Evolutionary conservation across 2,888 invertebrate genomes (phyloP), one percentile per base, ranked within the genome.

Genomic region (Drosophila multiciliata): DNA sequence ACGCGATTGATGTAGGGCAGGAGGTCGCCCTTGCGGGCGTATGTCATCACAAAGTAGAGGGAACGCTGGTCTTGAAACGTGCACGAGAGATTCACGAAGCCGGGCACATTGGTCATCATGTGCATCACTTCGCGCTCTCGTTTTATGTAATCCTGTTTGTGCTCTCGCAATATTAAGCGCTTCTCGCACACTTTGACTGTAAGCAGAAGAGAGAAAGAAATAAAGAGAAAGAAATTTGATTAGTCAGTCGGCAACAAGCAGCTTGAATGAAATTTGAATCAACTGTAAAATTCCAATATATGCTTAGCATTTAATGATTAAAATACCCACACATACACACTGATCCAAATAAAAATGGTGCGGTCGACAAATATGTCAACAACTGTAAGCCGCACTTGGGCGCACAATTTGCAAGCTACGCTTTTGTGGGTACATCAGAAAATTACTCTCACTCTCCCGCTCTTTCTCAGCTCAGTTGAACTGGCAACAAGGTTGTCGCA

Each of bases 131-230:
- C 98, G 92, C 98, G 98, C 93, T 99, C 99, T 52, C 99, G 95
- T 92, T 96, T 96, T 69, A 99, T 97, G 93, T 98, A 98, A 91
- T 97, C 97, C 88, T 96, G 96, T 94, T 99, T 99, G 93, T 97
- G 97, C 93, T 99, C 98, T 80, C 96, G 95, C 84, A 98, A 95
- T 83, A 99, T 98, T 93, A 98, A 97, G 59, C 95, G 94, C 94
- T 99, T 99, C 91, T 98, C 98, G 93, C 99, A 97, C n/a, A 99
- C 98, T 95, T 99, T 99, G 92, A 99, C 98, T 97, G 95, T 63
- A 55, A 76, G 15, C 8, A 26, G 15, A 45, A 23, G 7, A 45
- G 20, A 12, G 15, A 35, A 35, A 36, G 11, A 26, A 9, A 42
- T 11, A 32, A 11, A 40, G 20, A 62, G 15, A 45, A 40, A 48